Conservation (phyloP, 1,140 invertebrate species). For the Rhagoletis pomonella region DNA sequence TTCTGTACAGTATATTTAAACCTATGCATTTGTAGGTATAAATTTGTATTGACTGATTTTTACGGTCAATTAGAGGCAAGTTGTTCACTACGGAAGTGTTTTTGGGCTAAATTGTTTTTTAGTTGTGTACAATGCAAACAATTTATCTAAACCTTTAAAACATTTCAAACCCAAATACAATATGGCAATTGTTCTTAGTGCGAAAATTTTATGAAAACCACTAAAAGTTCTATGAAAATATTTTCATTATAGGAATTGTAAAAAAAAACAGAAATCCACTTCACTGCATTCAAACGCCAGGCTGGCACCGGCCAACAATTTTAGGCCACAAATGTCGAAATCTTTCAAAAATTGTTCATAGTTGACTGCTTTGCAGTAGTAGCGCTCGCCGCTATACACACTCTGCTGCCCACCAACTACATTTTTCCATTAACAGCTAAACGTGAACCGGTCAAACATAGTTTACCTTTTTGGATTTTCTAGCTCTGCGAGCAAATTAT, state of each 20-base stretch:
- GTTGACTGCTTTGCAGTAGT: too few relatives aligned
- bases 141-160: background rate
- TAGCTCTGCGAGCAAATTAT: background rate
- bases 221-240: too few relatives aligned
- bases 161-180: background rate
- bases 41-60: background rate
- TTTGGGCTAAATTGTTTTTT: background rate
- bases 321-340: too few relatives aligned
- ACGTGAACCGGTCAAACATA: slow-evolving; percentile 11
- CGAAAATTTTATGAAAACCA: background rate
- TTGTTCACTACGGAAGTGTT: slow-evolving; percentile 21
- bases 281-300: too few relatives aligned
- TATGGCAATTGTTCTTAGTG: background rate
- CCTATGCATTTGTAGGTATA: background rate
- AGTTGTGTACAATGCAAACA: background rate
- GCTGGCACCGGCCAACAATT: too few relatives aligned
- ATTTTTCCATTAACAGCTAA: background rate
- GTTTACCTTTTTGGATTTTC: background rate
- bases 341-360: too few relatives aligned
- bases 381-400: too few relatives aligned
- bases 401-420: too few relatives aligned
- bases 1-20: background rate
- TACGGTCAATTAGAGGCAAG: slow-evolving; percentile 4
- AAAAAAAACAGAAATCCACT: too few relatives aligned
- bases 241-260: too few relatives aligned